These are phyloP conservation scores for Microcebus tavaratra DNA, from an alignment of 2,113 vertebrate species.

Conservation along the genomic window DNA sequence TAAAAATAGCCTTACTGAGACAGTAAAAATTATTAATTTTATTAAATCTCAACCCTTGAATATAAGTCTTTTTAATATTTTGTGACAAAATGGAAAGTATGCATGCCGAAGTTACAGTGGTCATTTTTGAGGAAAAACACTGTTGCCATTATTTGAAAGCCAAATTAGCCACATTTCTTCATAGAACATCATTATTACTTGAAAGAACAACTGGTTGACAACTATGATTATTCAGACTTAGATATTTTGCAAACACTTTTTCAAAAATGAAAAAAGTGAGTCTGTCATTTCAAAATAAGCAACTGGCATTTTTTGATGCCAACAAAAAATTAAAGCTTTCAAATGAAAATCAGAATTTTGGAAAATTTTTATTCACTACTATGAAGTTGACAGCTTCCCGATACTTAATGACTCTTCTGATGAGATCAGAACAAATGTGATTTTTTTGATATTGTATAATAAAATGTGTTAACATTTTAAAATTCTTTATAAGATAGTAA, in stretches of 20 bases:
- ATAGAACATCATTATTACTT: neutral
- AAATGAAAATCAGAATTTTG: slow-evolving; percentile 46
- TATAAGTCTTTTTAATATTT: neutral
- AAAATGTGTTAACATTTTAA: slow-evolving; percentile 31
- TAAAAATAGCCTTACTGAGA: neutral
- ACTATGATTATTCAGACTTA: neutral
- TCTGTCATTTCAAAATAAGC: slow-evolving; percentile 22
- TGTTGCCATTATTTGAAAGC: neutral
- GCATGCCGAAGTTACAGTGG: neutral
- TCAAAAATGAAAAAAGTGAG: neutral
- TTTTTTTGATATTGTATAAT: neutral
- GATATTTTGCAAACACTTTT: slow-evolving; percentile 10
- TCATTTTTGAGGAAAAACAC: neutral
- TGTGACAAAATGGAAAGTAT: slow-evolving; percentile 12
- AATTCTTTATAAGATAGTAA: slow-evolving; percentile 11
- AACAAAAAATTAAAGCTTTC: slow-evolving; percentile 11
- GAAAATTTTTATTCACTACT: neutral
- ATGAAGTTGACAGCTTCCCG: neutral
- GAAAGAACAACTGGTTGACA: neutral
- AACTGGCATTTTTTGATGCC: neutral
- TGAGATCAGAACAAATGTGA: slow-evolving; percentile 17
- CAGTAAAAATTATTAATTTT: neutral
- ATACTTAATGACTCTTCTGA: slow-evolving; percentile 14
- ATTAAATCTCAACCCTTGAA: neutral
- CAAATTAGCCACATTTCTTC: neutral